These are phyloP conservation scores for Corella eumyota DNA, from an alignment of 23 tunicate genomes.

Conservation along the genomic window DNA sequence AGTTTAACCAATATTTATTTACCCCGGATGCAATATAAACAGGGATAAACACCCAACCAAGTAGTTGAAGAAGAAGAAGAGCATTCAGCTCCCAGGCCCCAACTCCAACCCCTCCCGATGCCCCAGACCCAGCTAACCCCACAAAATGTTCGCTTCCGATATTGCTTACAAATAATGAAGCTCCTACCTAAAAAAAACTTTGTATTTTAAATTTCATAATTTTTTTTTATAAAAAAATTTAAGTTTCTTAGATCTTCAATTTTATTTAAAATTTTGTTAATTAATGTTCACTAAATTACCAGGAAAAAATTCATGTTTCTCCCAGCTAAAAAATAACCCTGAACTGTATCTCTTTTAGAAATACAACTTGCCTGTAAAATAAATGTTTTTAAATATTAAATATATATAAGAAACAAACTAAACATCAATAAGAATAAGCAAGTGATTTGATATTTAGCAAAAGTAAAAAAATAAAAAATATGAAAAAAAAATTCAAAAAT, in stretches of 20 bases:
- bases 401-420: too few species aligned
- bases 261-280: too few species aligned
- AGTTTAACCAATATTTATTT: too few species aligned
- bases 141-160: constrained; percentile 79
- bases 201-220: too few species aligned
- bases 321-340: constrained; percentile 90
- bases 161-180: constrained; percentile 58
- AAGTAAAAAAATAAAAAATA: too few species aligned
- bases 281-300: constrained; percentile 54
- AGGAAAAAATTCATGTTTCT: constrained; percentile 56
- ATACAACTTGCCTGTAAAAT: constrained; percentile 53
- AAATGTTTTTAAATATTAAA: too few species aligned
- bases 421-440: too few species aligned
- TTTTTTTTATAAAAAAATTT: too few species aligned
- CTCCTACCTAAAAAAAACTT: constrained; percentile 58
- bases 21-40: constrained; percentile 94
- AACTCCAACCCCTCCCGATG: constrained; percentile 70
- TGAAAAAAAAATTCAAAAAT: too few species aligned
- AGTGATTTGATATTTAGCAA: too few species aligned
- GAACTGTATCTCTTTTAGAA: constrained; percentile 62
- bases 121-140: constrained; percentile 81
- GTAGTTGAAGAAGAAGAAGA: constrained; percentile 52
- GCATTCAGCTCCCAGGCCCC: constrained; percentile 84
- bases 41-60: constrained; percentile 62
- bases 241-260: too few species aligned